phyloP scores from a whole-genome alignment of 2,888 invertebrate genomes.

The Patella caerulea region DNA sequence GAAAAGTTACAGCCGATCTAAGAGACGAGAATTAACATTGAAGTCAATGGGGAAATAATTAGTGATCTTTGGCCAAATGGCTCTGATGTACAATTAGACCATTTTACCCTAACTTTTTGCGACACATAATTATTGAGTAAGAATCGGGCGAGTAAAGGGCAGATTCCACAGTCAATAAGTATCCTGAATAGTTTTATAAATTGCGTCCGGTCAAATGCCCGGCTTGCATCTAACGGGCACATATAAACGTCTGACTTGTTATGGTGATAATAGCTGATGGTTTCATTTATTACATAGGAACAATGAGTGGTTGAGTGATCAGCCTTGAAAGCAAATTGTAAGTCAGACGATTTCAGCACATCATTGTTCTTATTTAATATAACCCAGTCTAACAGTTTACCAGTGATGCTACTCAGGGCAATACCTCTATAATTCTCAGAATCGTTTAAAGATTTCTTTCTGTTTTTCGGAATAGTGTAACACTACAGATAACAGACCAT shows the following conservation, averaged over 20 bases:
- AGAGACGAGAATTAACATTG: no score
- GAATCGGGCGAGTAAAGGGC: no score
- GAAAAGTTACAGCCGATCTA: no score
- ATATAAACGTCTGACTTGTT: background rate
- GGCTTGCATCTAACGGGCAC: background rate
- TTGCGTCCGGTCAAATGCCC: background rate
- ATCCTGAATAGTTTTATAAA: no score
- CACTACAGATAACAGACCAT: no score
- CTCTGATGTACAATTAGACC: background rate
- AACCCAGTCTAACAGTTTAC: background rate
- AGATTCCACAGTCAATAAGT: no score
- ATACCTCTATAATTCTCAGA: background rate
- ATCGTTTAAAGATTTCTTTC: background rate
- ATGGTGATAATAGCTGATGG: background rate
- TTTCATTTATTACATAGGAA: background rate
- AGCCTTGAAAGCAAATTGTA: constrained; percentile 1
- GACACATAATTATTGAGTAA: no score
- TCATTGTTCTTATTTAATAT: background rate
- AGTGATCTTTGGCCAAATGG: no score
- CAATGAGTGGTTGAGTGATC: constrained; percentile 3
- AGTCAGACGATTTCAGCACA: background rate
- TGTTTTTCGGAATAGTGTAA: background rate
- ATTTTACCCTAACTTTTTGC: no score
- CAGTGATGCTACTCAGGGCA: constrained; percentile 1
- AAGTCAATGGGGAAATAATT: no score